Conservation (phyloP, 2,888 invertebrate species). For the Tiphia femorata region DNA sequence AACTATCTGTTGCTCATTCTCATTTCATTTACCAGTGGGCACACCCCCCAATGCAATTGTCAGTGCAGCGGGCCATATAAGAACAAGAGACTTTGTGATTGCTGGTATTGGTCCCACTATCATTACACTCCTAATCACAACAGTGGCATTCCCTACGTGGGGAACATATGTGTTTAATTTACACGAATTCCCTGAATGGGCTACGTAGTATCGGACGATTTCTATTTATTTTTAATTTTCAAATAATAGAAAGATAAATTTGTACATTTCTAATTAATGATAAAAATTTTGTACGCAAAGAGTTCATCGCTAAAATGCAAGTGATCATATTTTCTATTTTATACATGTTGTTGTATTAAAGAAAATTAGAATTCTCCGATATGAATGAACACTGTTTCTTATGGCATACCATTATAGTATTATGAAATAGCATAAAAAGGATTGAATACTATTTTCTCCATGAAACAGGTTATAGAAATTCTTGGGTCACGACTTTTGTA, state of each 20-base stretch:
- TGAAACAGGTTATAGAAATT: too few species aligned
- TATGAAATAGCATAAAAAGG: too few species aligned
- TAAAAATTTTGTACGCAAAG: not conserved
- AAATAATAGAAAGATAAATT: not conserved
- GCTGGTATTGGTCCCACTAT: conserved; percentile 85
- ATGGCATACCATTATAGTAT: too few species aligned
- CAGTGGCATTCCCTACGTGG: conserved; percentile 81
- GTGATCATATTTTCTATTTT: not conserved
- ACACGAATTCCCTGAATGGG: conserved; percentile 76
- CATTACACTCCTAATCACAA: conserved; percentile 80
- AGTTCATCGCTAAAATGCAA: too few species aligned
- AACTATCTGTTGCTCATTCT: conserved; percentile 90
- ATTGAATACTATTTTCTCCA: not conserved
- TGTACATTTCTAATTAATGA: not conserved
- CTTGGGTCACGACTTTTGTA: too few species aligned
- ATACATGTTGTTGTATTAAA: not conserved
- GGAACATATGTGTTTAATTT: conserved; percentile 79
- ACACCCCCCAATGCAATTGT: conserved; percentile 97
- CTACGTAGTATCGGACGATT: conserved; percentile 44
- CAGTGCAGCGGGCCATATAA: conserved; percentile 85
- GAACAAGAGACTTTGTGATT: conserved; percentile 83
- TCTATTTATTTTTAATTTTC: conserved; percentile 9
- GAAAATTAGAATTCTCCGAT: not conserved
- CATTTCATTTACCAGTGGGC: conserved; percentile 94
- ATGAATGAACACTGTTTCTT: not conserved